These are phyloP conservation scores for Escarpia spicata DNA, from an alignment of 2,888 invertebrate genomes.

Conservation along the genomic window DNA sequence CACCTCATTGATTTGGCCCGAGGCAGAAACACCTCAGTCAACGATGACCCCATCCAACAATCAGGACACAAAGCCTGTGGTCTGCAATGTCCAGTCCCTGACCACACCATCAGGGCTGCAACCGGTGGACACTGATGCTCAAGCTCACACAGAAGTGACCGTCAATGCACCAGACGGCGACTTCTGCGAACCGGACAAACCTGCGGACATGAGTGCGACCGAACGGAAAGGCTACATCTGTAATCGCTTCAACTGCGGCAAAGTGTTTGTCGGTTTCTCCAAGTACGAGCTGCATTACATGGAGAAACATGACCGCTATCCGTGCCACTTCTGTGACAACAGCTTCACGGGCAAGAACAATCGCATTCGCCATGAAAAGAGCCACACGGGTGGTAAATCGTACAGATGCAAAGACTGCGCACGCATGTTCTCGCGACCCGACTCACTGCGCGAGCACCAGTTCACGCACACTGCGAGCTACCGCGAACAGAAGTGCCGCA, in stretches of 20 bases:
- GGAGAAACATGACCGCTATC: slow-evolving; percentile 38
- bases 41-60: not conserved
- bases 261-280: slow-evolving; percentile 32
- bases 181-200: slow-evolving; percentile 21
- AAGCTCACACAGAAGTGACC: not conserved
- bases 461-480: slow-evolving; percentile 44
- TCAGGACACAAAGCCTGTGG: not conserved
- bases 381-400: slow-evolving; percentile 34
- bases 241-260: slow-evolving; percentile 28
- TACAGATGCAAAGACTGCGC: slow-evolving; percentile 39
- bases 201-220: slow-evolving; percentile 24
- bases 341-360: slow-evolving; percentile 43
- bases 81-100: not conserved
- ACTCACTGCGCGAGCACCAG: slow-evolving; percentile 41
- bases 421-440: slow-evolving; percentile 40
- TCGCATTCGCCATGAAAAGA: slow-evolving; percentile 39
- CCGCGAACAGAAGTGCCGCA: slow-evolving; percentile 35
- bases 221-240: slow-evolving; percentile 21
- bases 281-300: slow-evolving; percentile 39
- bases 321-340: slow-evolving; percentile 41
- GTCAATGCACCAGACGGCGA: not conserved
- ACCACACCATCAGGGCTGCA: not conserved
- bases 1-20: not conserved
- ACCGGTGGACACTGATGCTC: not conserved
- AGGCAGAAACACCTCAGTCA: not conserved